Base-by-base conservation (phyloP, 2,797 vertebrate species). In the Enteromius afrohamiltoni region DNA sequence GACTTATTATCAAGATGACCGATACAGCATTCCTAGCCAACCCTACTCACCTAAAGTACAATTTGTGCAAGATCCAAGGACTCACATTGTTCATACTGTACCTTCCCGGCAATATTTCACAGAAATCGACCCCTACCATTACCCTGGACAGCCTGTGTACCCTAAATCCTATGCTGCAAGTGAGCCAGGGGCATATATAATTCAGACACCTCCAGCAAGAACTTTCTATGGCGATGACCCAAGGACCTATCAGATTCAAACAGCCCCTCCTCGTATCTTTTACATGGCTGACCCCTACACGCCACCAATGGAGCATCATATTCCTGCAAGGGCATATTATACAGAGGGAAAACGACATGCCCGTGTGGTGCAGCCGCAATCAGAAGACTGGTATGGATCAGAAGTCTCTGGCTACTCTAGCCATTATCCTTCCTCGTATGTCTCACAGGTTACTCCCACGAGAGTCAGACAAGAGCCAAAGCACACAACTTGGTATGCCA, bases 181-280 rank as follows among this genome's bases (percentile, higher is more conserved):
- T 84, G 96, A 97, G 64, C 89, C 92, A 0, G 95, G 95, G 40
- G 89, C 95, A 3, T 98, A 96, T 83, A 97, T 98, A 0, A 94
- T 98, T 88, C 97, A 97, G 92, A 97, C 97, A 77, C 94, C 97
- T 0, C 97, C 97, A 3, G 6, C 95, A 51, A 95, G 95, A 37
- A 92, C 95, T 79, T 96, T 96, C 90, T 97, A 96, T 0, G 92
- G 92, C 3, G 97, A 98, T 1, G 94, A 96, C 83, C 93, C 95
- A 1, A 95, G 94, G 81, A 93, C 94, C 58, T 97, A 96, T 34
- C 92, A 93, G 76, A 92, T 96, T 49, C 96, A 96, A 3, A 91
- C 94, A 29, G 93, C 93, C 62, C 95, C 96, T 0, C 88, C 96
- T 42, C 95, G 95, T 87, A 93, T 96, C 68, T 93, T 95, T 83